Conservation (phyloP, 2,888 invertebrate species). For the Norana najaformis region DNA sequence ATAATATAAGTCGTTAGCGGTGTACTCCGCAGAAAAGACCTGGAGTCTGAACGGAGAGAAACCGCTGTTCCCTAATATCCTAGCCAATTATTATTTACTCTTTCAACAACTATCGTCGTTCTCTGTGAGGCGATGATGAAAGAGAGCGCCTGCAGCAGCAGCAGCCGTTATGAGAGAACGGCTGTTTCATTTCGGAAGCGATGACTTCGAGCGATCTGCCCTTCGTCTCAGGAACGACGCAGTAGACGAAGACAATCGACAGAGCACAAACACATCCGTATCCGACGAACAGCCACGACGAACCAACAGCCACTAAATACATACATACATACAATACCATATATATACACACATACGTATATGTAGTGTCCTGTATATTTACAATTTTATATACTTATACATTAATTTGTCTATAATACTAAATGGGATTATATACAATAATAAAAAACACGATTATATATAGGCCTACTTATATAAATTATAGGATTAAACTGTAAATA, state of each 20-base stretch:
- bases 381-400: no score
- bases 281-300: constrained; percentile 70
- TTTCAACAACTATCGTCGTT: not conserved
- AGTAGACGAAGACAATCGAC: constrained; percentile 78
- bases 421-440: no score
- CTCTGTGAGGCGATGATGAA: not conserved
- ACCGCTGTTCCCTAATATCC: no score
- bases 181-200: constrained; percentile 31
- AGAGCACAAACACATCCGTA: constrained; percentile 75
- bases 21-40: no score
- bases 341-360: not conserved
- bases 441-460: no score
- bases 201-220: constrained; percentile 91
- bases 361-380: not conserved
- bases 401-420: no score
- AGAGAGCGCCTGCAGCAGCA: not conserved
- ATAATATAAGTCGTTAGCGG: no score
- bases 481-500: no score
- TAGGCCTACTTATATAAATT: no score
- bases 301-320: not conserved
- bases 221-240: constrained; percentile 87
- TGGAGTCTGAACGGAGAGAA: no score
- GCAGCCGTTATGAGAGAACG: not conserved
- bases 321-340: not conserved
- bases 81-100: no score